These are phyloP conservation scores for Pecten maximus DNA, from an alignment of 2,888 invertebrate genomes.

Conservation along the genomic window DNA sequence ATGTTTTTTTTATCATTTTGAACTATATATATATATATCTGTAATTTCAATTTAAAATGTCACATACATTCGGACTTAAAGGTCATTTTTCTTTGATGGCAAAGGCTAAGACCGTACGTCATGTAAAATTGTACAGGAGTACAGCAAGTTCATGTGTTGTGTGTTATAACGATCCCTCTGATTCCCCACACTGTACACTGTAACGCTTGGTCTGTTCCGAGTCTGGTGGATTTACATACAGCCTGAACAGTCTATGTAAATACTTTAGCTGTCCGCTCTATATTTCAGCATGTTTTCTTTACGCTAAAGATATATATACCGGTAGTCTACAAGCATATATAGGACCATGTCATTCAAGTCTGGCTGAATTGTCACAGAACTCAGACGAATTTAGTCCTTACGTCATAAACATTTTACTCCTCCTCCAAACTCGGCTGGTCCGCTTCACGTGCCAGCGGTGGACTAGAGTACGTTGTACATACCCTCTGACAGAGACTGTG, in stretches of 20 bases:
- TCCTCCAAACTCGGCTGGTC: not conserved
- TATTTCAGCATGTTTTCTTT: constrained; percentile 8
- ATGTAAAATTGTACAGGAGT: not conserved
- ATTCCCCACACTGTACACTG: not conserved
- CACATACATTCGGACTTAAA: not conserved
- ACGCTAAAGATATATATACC: not conserved
- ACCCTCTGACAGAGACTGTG: constrained; percentile 3
- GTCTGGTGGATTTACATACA: not conserved
- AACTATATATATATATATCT: no score
- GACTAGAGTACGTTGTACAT: not conserved
- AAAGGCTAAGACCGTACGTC: not conserved
- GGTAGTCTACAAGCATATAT: constrained; percentile 1
- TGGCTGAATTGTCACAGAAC: not conserved
- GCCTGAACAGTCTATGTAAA: not conserved
- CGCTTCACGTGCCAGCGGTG: not conserved
- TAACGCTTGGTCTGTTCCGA: not conserved
- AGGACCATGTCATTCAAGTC: constrained; percentile 13
- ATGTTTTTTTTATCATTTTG: no score
- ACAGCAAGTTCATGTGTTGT: not conserved
- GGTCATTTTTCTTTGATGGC: not conserved
- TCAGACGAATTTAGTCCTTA: constrained; percentile 7
- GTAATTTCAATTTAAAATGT: no score
- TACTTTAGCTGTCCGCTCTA: not conserved
- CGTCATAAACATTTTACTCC: constrained; percentile 1
- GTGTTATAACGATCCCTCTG: not conserved